Conservation (phyloP, 2,888 invertebrate genomes). For the Platycheirus rosarum region DNA sequence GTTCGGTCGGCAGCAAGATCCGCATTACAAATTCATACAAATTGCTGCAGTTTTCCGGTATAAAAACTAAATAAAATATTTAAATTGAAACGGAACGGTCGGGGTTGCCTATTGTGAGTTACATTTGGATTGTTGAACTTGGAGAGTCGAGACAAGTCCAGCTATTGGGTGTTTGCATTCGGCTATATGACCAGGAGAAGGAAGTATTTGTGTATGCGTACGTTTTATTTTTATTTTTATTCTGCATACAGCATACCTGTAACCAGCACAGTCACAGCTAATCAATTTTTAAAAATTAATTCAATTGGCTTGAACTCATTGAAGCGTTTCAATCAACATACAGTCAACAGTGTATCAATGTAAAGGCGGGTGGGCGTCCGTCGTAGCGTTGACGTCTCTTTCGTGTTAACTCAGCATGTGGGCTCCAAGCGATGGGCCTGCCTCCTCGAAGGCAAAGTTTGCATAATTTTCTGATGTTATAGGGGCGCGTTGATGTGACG, state of each 20-base stretch:
- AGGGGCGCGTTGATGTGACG: slow-evolving; percentile 76
- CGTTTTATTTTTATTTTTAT: slow-evolving; percentile 46
- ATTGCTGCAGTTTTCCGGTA: slow-evolving; percentile 75
- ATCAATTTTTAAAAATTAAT: slow-evolving; percentile 83
- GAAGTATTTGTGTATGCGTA: slow-evolving; percentile 46
- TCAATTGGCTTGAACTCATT: slow-evolving; percentile 82
- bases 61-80: slow-evolving; percentile 77
- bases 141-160: slow-evolving; percentile 39
- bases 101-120: slow-evolving; percentile 47
- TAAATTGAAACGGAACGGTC: slow-evolving; percentile 75
- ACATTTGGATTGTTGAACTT: slow-evolving; percentile 18
- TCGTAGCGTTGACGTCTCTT: slow-evolving; percentile 67
- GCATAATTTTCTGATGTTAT: slow-evolving; percentile 82
- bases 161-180: slow-evolving; percentile 48
- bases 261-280: slow-evolving; percentile 76
- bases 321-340: slow-evolving; percentile 77
- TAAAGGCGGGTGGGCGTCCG: slow-evolving; percentile 12
- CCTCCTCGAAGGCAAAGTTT: slow-evolving; percentile 78
- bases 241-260: neutral
- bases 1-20: slow-evolving; percentile 56
- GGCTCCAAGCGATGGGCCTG: slow-evolving; percentile 33
- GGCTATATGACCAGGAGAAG: slow-evolving; percentile 31
- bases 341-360: slow-evolving; percentile 60
- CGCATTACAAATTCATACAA: slow-evolving; percentile 74
- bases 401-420: slow-evolving; percentile 77